Evolutionary conservation across 2,113 vertebrate species (phyloP).

Genomic region (Trochalopteron elliotii): DNA sequence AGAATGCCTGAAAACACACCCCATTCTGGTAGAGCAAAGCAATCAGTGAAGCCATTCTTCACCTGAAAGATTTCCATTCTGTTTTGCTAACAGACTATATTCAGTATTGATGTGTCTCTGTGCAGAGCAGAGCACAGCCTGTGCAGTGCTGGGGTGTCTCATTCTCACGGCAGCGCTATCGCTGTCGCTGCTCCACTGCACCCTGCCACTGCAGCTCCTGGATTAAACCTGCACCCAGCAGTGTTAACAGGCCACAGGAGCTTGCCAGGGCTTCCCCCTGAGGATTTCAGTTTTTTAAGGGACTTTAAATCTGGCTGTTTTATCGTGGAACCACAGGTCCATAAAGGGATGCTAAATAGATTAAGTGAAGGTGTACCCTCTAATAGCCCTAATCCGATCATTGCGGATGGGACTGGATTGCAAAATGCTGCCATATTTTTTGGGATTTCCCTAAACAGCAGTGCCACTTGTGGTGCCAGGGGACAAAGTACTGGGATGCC

Average conservation of each 20-base stretch:
- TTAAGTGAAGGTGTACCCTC: background rate
- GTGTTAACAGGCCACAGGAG: background rate
- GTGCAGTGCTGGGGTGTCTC: conserved; percentile 12
- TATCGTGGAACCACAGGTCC: background rate
- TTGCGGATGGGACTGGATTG: background rate
- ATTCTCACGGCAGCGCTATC: background rate
- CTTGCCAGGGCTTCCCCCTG: background rate
- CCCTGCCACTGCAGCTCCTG: background rate
- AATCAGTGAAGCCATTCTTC: conserved; percentile 64
- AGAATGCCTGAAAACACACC: conserved; percentile 61
- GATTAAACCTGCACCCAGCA: conserved; percentile 18
- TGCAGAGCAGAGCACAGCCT: background rate
- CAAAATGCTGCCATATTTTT: background rate
- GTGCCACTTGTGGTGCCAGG: background rate
- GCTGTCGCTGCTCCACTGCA: background rate
- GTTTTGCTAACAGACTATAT: conserved; percentile 47
- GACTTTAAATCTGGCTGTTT: background rate
- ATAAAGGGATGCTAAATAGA: background rate
- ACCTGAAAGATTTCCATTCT: conserved; percentile 62
- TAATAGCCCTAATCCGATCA: background rate
- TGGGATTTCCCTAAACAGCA: background rate
- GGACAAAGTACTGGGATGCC: background rate
- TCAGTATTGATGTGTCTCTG: conserved; percentile 50
- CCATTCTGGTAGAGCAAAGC: conserved; percentile 52
- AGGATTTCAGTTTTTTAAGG: background rate